Evolutionary conservation across 2,888 invertebrate genomes (phyloP), one percentile per base, ranked within the genome.

Genomic region (Tribolium freemani): DNA sequence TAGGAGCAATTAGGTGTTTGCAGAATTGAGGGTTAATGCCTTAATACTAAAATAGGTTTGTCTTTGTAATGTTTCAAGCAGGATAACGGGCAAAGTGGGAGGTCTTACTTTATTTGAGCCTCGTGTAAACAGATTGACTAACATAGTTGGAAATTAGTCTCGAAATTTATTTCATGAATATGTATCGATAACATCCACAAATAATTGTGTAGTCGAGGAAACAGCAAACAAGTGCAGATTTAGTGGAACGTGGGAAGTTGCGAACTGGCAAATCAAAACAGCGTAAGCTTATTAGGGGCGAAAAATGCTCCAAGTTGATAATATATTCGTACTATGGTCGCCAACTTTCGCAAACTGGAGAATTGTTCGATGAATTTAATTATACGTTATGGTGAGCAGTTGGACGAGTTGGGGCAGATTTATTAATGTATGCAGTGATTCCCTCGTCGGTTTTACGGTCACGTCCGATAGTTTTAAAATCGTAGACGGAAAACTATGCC

Each of bases 321-420:
- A 67, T 67, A 50, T 71, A 68, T 71, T 71, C 67, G 31, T 48
- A 30, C 51, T 44, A 51, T 16, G 50, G 53, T 31, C 51, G 53
- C 31, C 66, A 58, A 71, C 66, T 66, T 66, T 50, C 48, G 66
- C 68, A 44, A 69, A 69, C 72, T 72, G 61, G 38, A 69, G 72
- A 69, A 69, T 46, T 69, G 72, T 72, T 72, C 72, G 72, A 69
- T 63, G 72, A 69, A 72, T 72, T 72, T 72, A 72, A 72, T 72
- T 68, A 72, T 50, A 67, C 66, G 69, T 69, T 69, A 69, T 69
- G 26, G 30, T 61, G 69, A 69, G 50, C 61, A 69, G 69, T 69
- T 60, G 69, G 69, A 69, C 53, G 58, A 69, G 69, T 69, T 60
- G 31, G 60, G 31, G 64, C 54, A 64, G 66, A 66, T 71, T 71